These are phyloP conservation scores for Clavelina lepadiformis DNA, from an alignment of 23 tunicate genomes.

Conservation along the genomic window DNA sequence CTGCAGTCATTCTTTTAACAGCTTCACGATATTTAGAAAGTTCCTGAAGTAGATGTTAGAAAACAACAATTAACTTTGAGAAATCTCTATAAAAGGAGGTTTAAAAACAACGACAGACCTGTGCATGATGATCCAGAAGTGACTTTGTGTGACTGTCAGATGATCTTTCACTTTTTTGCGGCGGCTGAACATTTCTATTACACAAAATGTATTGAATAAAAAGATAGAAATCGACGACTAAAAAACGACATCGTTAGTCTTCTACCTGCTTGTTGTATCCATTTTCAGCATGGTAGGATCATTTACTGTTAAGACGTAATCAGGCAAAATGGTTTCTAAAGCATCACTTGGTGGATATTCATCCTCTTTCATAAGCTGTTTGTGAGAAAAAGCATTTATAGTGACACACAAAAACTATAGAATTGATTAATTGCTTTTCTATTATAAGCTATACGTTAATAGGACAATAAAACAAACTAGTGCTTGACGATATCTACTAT, in stretches of 20 bases:
- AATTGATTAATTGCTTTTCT: too few relatives aligned
- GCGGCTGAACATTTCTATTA: too few relatives aligned
- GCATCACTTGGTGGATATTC: constrained; percentile 86
- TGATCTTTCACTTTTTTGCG: too few relatives aligned
- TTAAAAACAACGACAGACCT: constrained; percentile 13
- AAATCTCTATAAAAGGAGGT: background rate
- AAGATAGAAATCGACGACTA: too few relatives aligned
- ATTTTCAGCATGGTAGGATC: constrained; percentile 2
- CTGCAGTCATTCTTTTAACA: constrained; percentile 83
- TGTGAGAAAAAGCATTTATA: too few relatives aligned
- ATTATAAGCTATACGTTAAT: too few relatives aligned
- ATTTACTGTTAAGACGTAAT: constrained; percentile 43
- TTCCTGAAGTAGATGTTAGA: constrained; percentile 32
- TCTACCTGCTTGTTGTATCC: too few relatives aligned
- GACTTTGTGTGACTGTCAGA: constrained; percentile 13
- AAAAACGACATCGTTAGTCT: too few relatives aligned
- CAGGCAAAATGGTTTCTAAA: constrained; percentile 62
- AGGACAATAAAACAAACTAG: background rate
- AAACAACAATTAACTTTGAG: background rate
- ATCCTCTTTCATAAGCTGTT: constrained; percentile 87
- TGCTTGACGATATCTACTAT: too few relatives aligned
- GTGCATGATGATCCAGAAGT: constrained; percentile 49
- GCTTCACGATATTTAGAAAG: constrained; percentile 64
- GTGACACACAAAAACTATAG: too few relatives aligned
- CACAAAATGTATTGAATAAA: too few relatives aligned